Conservation (phyloP, 2,113 vertebrate species). For the Paramormyrops kingsleyae region DNA sequence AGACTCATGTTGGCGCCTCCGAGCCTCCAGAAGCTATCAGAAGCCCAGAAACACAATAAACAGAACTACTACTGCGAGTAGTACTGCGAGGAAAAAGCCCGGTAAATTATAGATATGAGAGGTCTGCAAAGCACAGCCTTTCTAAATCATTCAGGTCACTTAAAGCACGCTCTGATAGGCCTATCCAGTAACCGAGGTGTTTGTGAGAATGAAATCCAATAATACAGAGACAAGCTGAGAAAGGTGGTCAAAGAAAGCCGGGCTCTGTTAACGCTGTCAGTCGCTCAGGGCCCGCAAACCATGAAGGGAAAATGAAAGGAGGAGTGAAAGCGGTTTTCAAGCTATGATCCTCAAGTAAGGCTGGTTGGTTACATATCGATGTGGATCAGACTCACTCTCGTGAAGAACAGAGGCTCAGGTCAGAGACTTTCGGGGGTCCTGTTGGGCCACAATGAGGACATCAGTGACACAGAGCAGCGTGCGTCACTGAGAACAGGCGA, state of each 20-base stretch:
- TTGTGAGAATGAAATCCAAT: constrained; percentile 19
- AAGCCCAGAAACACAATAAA: not conserved
- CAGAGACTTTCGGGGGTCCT: not conserved
- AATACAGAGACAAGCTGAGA: not conserved
- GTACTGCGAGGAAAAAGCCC: not conserved
- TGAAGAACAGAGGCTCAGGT: not conserved
- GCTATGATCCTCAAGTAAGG: not conserved
- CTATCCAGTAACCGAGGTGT: constrained; percentile 13
- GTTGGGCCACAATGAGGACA: not conserved
- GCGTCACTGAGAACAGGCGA: not conserved
- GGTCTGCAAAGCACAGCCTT: constrained; percentile 15
- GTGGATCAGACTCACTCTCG: not conserved
- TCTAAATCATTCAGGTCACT: constrained; percentile 21
- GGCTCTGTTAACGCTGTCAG: constrained; percentile 12
- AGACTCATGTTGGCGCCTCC: not conserved
- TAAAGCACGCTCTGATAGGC: constrained; percentile 23
- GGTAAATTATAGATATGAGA: constrained; percentile 13
- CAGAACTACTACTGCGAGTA: not conserved
- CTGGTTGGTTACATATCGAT: not conserved
- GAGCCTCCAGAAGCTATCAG: not conserved
- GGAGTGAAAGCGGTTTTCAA: not conserved
- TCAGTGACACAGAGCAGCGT: not conserved
- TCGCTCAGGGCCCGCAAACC: not conserved
- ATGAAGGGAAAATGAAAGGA: not conserved
- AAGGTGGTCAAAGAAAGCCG: constrained; percentile 2